Base-by-base conservation (phyloP, 2,888 invertebrate species). In the Corythucha ciliata region DNA sequence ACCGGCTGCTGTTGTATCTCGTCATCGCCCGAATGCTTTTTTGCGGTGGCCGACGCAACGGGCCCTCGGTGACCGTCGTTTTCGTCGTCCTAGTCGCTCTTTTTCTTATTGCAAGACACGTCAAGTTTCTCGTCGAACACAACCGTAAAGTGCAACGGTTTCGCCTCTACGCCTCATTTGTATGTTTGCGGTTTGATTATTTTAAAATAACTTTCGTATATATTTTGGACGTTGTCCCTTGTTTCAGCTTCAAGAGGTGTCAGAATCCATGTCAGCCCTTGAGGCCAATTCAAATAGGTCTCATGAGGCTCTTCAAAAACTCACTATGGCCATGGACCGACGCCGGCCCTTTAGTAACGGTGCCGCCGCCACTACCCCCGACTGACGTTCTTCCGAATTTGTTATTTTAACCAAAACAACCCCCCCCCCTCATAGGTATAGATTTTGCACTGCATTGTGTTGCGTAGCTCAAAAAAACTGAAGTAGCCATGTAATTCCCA, bases 91-190 rank as follows among this genome's bases (percentile, higher is more conserved):
- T 56, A 14, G 45, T 56, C 20, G 37, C 41, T 37, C 47, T 56
- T 24, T 27, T 56, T 8, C 41, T 56, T 18, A 39, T 56, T 29
- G 48, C 55, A 26, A 56, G 53, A 42, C 55, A 56, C 27, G 37
- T 56, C 10, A 56, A 56, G 21, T 52, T 53, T 33, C 44, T 56
- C 14, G 53, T 53, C 41, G 55, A 56, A 24, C 50, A 50, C 33
- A 56, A 53, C 36, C 49, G 47, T 33, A 56, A 56, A 44, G 53
- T 49, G 36, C 55, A 56, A 53, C 45, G 55, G 20, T 56, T 56
- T 42, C 49, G 45, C 21, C 50, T 45, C 8, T 56, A 56, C 42
- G 48, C 48, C 27, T 44, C 48, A 32, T 56, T 56, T 29, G 55
- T 56, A 47, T 49, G 55, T 56, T 29, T 33, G 18, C 6, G n/a